Percentiles rank a stretch among this genome's conserved stretches.
Conservation (phyloP, 2,113 vertebrate genomes). For the Chaetops frenatus region DNA sequence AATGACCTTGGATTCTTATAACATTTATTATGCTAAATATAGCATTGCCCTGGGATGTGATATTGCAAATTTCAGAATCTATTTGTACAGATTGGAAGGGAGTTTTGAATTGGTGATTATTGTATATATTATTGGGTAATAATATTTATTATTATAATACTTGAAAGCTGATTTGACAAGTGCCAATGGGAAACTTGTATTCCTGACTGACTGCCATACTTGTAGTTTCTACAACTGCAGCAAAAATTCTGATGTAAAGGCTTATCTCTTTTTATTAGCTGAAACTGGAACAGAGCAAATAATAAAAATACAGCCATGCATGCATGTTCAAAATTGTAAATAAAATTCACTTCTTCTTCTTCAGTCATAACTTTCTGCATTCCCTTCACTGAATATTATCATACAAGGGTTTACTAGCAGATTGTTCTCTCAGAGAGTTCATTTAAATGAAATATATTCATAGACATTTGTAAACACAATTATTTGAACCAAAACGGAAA, state of each 20-base stretch:
- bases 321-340: not conserved
- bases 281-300: not conserved
- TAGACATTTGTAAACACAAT: not conserved
- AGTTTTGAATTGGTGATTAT: not conserved
- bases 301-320: not conserved
- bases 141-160: not conserved
- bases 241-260: not conserved
- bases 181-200: not conserved
- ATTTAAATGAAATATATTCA: slow-evolving; percentile 7
- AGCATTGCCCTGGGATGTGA: not conserved
- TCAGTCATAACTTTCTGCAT: not conserved
- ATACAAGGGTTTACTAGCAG: not conserved
- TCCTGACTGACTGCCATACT: not conserved
- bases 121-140: not conserved
- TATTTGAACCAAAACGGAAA: slow-evolving; percentile 26
- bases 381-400: not conserved
- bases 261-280: not conserved
- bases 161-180: not conserved
- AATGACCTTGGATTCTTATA: slow-evolving; percentile 5
- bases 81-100: not conserved
- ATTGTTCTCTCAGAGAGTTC: not conserved
- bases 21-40: slow-evolving; percentile 29
- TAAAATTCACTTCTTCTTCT: not conserved
- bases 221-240: not conserved
- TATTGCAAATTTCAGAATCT: not conserved